Evolutionary conservation across 2,113 vertebrate genomes (phyloP), one percentile per base, ranked within the genome.

Genomic region (Puffinus mauretanicus): DNA sequence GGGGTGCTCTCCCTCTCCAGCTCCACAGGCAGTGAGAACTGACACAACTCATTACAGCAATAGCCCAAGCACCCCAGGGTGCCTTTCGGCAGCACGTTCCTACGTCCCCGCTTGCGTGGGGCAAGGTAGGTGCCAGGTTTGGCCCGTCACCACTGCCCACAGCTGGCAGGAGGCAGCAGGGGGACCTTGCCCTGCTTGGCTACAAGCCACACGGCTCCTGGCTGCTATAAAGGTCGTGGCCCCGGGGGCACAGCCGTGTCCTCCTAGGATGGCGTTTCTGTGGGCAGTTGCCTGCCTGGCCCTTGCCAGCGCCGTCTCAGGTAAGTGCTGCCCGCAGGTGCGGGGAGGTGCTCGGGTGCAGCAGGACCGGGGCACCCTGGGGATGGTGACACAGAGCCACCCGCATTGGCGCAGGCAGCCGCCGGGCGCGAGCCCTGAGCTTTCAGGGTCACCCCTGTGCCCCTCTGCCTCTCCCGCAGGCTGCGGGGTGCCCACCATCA

Each of bases 31-130:
- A 36, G 22, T 5, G 57, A 88, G 19, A 86, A 66, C 51, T 4
- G 65, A 49, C 73, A 62, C 60, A 84, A 25, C n/a, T 65, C 65
- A 2, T 5, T 25, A 13, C 49, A 81, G 49, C 8, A 8, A 27
- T 6, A 69, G 29, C n/a, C 60, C 27, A 26, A 34, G 18, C 11
- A 4, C 16, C 18, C 6, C 62, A 19, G 77, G 32, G 16, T 83
- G 77, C 19, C n/a, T 62, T 73, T 57, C 2, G 4, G 52, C 65
- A 72, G 67, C 32, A 19, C 11, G 0, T 57, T 73, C 76, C 75
- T 83, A 69, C 0, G 0, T 25, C 26, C 15, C 5, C 4, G 2
- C 29, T 82, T 15, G 51, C 0, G 0, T 11, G 8, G 21, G 42
- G 27, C 24, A 58, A 2, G 1, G 17, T 3, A 16, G 25, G n/a